A percentile compares a stretch with the other conserved stretches of the same genome.
Evolutionary conservation across 2,888 invertebrate genomes (phyloP).

Genomic region (Tipula unca): DNA sequence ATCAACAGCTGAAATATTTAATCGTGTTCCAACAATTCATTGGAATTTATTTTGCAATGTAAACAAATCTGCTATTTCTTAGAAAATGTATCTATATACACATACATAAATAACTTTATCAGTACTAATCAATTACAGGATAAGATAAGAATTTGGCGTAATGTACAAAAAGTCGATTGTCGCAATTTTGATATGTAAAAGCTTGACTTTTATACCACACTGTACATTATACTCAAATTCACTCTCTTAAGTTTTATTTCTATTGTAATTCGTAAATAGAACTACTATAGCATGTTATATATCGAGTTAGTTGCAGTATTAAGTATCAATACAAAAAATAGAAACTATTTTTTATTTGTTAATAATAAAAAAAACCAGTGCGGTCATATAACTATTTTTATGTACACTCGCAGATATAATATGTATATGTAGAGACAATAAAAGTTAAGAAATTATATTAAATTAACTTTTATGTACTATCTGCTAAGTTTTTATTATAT

Average conservation of each 20-base stretch:
- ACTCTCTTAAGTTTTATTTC: background rate
- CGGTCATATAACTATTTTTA: background rate
- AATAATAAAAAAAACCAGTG: background rate
- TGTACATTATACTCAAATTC: background rate
- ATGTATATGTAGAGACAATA: too few species aligned
- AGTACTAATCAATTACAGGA: background rate
- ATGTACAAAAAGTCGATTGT: background rate
- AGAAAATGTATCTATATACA: background rate
- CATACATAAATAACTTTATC: background rate
- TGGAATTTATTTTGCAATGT: background rate
- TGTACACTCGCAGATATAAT: too few species aligned
- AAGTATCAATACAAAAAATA: background rate
- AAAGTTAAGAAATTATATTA: too few species aligned
- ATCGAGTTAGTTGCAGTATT: background rate
- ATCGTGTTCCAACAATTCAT: background rate
- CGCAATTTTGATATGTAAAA: background rate
- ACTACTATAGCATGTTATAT: background rate
- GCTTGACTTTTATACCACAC: background rate
- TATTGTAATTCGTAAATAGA: background rate
- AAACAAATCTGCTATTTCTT: background rate
- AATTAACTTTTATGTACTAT: background rate
- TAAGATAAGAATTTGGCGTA: background rate
- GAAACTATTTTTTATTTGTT: background rate
- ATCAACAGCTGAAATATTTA: background rate
- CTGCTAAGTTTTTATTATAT: background rate